Conservation (phyloP, 2,888 invertebrate genomes). For the Spodoptera littoralis region DNA sequence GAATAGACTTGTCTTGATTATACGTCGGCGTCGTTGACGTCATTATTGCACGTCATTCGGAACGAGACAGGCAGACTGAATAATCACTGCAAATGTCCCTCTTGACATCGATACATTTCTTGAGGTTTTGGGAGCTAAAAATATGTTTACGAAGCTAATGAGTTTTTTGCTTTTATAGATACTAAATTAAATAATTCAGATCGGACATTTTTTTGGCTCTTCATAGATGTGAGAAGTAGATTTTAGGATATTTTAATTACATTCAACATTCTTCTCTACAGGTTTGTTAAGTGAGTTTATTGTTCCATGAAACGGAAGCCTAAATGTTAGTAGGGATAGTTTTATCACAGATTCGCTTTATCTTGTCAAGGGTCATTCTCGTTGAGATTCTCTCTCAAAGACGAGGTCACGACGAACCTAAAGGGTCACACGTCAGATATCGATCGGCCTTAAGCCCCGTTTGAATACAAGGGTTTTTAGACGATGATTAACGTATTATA, state of each 20-base stretch:
- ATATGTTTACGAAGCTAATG: too few relatives aligned
- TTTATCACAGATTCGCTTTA: neutral
- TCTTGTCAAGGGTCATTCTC: neutral
- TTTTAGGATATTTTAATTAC: too few relatives aligned
- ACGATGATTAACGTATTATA: constrained; percentile 8
- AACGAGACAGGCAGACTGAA: constrained; percentile 14
- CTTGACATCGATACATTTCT: constrained; percentile 5
- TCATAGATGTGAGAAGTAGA: too few relatives aligned
- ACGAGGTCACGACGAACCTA: constrained; percentile 10
- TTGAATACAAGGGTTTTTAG: constrained; percentile 11
- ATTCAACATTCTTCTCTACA: too few relatives aligned
- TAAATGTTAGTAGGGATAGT: neutral
- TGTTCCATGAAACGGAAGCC: too few relatives aligned
- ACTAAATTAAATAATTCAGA: too few relatives aligned
- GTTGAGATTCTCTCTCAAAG: constrained; percentile 20
- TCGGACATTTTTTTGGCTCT: too few relatives aligned
- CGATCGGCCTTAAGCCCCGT: constrained; percentile 18
- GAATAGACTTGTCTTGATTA: constrained; percentile 40
- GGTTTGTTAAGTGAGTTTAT: too few relatives aligned
- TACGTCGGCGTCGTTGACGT: constrained; percentile 14
- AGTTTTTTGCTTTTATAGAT: too few relatives aligned
- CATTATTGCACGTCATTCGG: constrained; percentile 20
- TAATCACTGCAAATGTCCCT: constrained; percentile 16
- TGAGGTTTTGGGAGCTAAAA: too few relatives aligned
- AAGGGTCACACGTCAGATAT: constrained; percentile 31